A percentile compares a stretch with the other conserved stretches of the same genome.
Evolutionary conservation across 2,113 vertebrate genomes (phyloP).

Genomic region (Hassar affinis): DNA sequence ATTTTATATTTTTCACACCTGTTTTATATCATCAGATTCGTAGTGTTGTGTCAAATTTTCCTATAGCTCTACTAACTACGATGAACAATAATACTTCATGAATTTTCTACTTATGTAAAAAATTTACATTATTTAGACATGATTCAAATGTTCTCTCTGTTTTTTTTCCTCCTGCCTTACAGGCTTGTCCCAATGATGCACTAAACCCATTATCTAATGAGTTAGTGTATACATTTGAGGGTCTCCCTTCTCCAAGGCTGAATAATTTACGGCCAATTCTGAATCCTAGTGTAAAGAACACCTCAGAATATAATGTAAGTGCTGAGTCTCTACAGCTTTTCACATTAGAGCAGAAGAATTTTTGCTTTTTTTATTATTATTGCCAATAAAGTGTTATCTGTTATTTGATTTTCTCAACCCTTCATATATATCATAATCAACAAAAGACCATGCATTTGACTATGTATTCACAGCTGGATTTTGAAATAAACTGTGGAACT

Average conservation of each 20-base stretch:
- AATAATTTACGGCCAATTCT: constrained; percentile 58
- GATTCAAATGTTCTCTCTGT: too few species aligned
- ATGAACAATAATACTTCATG: neutral
- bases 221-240: constrained; percentile 64
- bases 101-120: neutral
- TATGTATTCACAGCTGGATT: constrained; percentile 70
- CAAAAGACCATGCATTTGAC: neutral
- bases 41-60: neutral
- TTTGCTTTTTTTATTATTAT: neutral
- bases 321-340: neutral
- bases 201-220: constrained; percentile 65
- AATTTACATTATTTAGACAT: too few species aligned
- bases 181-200: constrained; percentile 71
- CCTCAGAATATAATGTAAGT: constrained; percentile 60
- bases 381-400: neutral
- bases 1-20: neutral
- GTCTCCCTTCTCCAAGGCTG: constrained; percentile 5
- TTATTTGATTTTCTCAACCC: neutral
- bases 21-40: neutral
- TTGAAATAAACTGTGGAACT: constrained; percentile 80
- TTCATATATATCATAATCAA: neutral
- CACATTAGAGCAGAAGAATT: neutral
- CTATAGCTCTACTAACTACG: neutral
- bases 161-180: neutral
- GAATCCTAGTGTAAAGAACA: constrained; percentile 40